Evolutionary conservation across 2,113 vertebrate genomes (phyloP), one percentile per base, ranked within the genome.

Genomic region (Mustela nigripes): DNA sequence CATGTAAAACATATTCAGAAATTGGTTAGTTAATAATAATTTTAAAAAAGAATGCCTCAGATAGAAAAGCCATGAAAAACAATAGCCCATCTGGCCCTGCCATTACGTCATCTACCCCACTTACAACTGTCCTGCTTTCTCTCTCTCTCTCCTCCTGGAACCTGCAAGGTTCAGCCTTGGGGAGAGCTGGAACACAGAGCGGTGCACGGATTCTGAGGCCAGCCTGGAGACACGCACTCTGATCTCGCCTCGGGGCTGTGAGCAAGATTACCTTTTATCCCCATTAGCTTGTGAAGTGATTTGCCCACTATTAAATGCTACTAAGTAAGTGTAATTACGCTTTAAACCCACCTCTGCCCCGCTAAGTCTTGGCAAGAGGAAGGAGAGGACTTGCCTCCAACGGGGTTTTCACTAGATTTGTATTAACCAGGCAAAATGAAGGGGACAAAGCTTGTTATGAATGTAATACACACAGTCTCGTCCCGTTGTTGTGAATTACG

Each of bases 41-140:
- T 31, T 69, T 16, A n/a, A 24, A 91, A 58, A 96, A 93, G 93
- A 96, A 67, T 67, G 19, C 19, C 83, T 94, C 69, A 65, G 45
- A 93, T 11, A 76, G 58, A 94, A 85, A 74, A 28, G 31, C 62
- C 82, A n/a, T 69, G 45, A 69, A 28, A 82, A 69, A 82, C 65
- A 81, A 60, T 60, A 48, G 15, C 42, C 80, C 65, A 87, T 95
- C 74, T 79, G 85, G 89, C 42, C 19, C 74, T 69, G 80, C 31
- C 58, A 56, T 50, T 90, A 39, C 28, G 90, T 71, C 80, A 71
- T 31, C 60, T 42, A 89, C 53, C 56, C 36, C 78, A 28, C 45
- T 93, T 79, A 63, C 1, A 39, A 48, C 10, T 33, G 45, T 60
- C n/a, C 42, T 79, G 36, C 42, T 69, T 5, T 79, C 42, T 58